A percentile compares a stretch with the other conserved stretches of the same genome.
Conservation (phyloP, 2,888 invertebrate species). For the Dryobota labecula region DNA sequence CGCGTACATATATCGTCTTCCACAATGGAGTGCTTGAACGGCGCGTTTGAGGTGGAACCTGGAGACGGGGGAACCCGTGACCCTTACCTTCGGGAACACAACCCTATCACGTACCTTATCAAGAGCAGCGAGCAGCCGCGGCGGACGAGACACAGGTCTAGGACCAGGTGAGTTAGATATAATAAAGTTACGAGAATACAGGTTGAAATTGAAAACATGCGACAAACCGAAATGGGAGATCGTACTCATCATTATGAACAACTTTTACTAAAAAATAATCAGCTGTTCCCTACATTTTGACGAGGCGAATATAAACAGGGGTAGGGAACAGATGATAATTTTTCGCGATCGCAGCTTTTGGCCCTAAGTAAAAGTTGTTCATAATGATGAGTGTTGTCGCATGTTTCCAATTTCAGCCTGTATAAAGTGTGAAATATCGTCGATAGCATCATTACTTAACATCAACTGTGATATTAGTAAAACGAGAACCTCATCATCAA, state of each 20-base stretch:
- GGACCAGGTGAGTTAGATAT: constrained; percentile 67
- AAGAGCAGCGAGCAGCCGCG: constrained; percentile 94
- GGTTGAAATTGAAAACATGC: too few species aligned
- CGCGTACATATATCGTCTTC: constrained; percentile 98
- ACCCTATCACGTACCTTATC: constrained; percentile 97
- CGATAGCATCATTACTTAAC: neutral
- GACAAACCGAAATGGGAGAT: too few species aligned
- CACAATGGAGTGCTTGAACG: constrained; percentile 95
- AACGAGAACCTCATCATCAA: neutral
- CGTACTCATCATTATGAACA: too few species aligned
- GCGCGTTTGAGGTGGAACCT: constrained; percentile 98
- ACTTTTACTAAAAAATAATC: too few species aligned
- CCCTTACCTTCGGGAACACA: constrained; percentile 95
- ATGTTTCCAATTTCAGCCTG: too few species aligned
- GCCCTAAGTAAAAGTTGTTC: too few species aligned
- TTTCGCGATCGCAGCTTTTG: too few species aligned
- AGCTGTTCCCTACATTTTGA: too few species aligned
- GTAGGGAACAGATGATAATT: too few species aligned
- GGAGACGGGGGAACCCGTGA: constrained; percentile 96
- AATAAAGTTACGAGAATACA: too few species aligned
- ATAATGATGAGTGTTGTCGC: too few species aligned
- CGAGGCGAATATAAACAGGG: too few species aligned
- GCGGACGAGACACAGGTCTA: constrained; percentile 86
- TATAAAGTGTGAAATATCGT: neutral
- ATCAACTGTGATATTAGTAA: neutral